Evolutionary conservation across 2,113 vertebrate genomes (phyloP).

Genomic region (Microtus oregoni): DNA sequence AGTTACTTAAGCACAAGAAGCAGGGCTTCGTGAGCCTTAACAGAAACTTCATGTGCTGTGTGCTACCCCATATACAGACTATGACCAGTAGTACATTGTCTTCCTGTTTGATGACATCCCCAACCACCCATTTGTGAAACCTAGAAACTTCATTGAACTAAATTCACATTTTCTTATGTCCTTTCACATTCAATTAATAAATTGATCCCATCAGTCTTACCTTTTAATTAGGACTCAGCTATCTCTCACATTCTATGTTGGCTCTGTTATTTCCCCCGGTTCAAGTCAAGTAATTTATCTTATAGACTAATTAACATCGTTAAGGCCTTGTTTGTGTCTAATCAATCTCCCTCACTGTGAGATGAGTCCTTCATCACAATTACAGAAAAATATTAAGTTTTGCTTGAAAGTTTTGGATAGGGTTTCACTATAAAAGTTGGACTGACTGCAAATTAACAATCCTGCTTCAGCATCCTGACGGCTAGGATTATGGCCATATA

Average conservation of each 20-base stretch:
- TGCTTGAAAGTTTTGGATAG: not conserved
- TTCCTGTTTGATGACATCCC: constrained; percentile 15
- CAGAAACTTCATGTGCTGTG: not conserved
- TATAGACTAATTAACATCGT: not conserved
- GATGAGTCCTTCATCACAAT: constrained; percentile 41
- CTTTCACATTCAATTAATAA: constrained; percentile 29
- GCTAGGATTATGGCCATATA: not conserved
- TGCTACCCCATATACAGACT: not conserved
- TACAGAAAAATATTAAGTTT: not conserved
- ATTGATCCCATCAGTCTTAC: not conserved
- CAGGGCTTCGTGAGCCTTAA: not conserved
- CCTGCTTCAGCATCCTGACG: not conserved
- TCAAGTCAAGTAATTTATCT: constrained; percentile 38
- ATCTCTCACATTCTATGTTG: not conserved
- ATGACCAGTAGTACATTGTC: not conserved
- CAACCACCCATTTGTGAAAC: not conserved
- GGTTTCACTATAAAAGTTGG: not conserved
- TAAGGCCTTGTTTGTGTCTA: constrained; percentile 52
- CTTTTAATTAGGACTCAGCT: constrained; percentile 28
- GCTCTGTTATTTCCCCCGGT: constrained; percentile 23
- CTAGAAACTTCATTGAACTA: not conserved
- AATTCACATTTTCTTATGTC: not conserved
- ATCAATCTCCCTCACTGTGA: not conserved
- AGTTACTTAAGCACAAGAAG: not conserved
- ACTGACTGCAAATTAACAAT: not conserved